phyloP scores from a whole-genome alignment of 2,113 vertebrate genomes.

The Dasyornis broadbenti region DNA sequence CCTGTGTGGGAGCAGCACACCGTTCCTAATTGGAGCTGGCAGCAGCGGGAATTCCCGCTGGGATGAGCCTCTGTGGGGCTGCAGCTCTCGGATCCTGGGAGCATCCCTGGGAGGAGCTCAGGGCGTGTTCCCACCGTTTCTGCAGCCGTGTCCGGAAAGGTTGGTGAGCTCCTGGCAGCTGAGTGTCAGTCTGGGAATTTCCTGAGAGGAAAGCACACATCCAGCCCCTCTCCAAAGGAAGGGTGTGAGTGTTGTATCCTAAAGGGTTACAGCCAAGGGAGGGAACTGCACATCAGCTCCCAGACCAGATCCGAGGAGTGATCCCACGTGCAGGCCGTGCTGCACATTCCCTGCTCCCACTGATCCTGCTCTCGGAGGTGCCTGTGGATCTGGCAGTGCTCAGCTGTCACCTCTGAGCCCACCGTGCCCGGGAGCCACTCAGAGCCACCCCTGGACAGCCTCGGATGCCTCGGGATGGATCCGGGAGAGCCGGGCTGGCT shows the following conservation, averaged over 20 bases:
- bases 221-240: not conserved
- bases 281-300: not conserved
- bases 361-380: rapidly evolving
- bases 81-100: rapidly evolving
- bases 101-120: not conserved
- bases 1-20: not conserved
- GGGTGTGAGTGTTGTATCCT: not conserved
- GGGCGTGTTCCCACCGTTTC: not conserved
- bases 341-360: not conserved
- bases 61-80: not conserved
- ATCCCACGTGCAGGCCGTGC: rapidly evolving
- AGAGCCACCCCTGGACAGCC: not conserved
- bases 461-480: rapidly evolving
- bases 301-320: rapidly evolving
- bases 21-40: not conserved
- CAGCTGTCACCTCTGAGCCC: not conserved
- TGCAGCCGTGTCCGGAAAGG: rapidly evolving
- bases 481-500: not conserved
- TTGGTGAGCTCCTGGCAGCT: not conserved
- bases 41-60: rapidly evolving
- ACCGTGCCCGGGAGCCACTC: rapidly evolving
- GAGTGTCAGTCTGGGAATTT: not conserved
- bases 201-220: not conserved
- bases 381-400: not conserved
- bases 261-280: not conserved